Conservation (phyloP, 2,797 vertebrate genomes). For the Smutsia temminckii region DNA sequence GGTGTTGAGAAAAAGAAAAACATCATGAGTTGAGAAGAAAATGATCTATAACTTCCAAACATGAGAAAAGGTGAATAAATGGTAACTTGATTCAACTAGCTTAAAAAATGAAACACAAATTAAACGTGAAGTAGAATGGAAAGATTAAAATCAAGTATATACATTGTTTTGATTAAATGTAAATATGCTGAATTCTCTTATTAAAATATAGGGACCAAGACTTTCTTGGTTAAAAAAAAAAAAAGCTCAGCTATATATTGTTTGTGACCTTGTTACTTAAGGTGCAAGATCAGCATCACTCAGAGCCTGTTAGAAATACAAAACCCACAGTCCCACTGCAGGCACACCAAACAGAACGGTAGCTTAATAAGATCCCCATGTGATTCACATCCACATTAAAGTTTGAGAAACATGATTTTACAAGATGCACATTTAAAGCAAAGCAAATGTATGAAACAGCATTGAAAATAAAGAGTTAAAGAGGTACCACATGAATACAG, state of each 20-base stretch:
- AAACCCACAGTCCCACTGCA: not conserved
- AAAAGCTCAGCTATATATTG: not conserved
- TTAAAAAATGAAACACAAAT: not conserved
- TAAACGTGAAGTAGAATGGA: not conserved
- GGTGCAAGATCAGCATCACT: not conserved
- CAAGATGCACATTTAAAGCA: not conserved
- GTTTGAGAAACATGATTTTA: not conserved
- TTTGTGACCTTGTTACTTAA: not conserved
- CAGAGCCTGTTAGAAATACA: not conserved
- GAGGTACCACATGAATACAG: not conserved
- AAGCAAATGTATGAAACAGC: not conserved
- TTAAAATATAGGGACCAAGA: not conserved
- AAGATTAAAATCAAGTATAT: conserved; percentile 19
- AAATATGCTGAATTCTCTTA: not conserved
- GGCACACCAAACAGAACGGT: not conserved
- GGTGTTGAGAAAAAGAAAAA: not conserved
- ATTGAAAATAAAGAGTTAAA: not conserved
- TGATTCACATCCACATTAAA: not conserved
- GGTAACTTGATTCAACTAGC: not conserved
- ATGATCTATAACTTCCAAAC: not conserved
- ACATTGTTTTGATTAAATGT: not conserved
- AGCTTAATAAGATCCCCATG: not conserved
- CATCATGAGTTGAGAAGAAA: not conserved
- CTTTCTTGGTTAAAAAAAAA: not conserved
- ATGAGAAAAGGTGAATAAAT: not conserved